Percentiles rank a stretch among this genome's conserved stretches.
Conservation (phyloP, 2,888 invertebrate genomes). For the Lasioglossum lativentre region DNA sequence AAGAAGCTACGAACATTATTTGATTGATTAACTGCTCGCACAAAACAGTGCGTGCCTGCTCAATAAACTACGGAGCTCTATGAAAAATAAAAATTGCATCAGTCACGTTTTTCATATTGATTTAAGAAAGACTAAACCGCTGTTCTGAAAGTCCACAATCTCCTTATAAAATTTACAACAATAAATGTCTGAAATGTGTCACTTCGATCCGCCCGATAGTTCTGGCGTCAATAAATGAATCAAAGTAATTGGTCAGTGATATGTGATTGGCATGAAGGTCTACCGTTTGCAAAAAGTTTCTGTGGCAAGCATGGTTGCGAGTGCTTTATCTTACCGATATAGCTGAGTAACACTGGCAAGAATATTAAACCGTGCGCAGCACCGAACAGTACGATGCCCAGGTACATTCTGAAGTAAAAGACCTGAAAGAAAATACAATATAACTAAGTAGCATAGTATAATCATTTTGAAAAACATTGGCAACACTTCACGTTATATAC, state of each 20-base stretch:
- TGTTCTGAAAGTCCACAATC: not conserved
- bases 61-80: no score
- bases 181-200: not conserved
- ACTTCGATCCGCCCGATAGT: not conserved
- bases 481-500: constrained; percentile 76
- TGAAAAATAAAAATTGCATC: no score
- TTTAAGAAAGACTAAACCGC: no score
- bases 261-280: constrained; percentile 2
- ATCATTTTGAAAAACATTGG: not conserved
- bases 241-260: not conserved
- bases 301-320: not conserved
- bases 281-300: not conserved
- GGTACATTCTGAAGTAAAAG: constrained; percentile 98
- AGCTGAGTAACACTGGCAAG: constrained; percentile 98
- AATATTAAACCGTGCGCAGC: constrained; percentile 99
- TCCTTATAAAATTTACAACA: not conserved
- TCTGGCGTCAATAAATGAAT: constrained; percentile 15
- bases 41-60: no score
- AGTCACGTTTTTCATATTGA: no score
- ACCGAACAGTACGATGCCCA: constrained; percentile 98
- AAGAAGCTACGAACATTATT: not conserved
- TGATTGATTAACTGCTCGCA: not conserved
- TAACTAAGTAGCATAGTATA: not conserved
- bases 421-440: constrained; percentile 85
- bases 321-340: constrained; percentile 91